Base-by-base conservation (phyloP, 2,888 invertebrate genomes). In the Lymantria monacha region DNA sequence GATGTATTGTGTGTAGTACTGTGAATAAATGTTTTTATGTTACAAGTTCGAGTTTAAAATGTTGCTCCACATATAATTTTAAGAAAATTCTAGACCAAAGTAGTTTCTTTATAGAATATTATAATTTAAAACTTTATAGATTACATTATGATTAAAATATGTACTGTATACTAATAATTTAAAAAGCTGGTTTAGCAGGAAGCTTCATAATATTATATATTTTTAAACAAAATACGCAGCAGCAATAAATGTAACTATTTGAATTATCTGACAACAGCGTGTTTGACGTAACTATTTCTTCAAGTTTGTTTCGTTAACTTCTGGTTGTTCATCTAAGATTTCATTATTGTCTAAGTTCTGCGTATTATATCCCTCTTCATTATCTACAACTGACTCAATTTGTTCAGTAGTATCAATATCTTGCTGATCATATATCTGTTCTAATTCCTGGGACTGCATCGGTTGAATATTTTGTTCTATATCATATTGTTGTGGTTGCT, bases 301-400 rank as follows among this genome's bases (percentile, higher is more conserved):
- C 2, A 5, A 3, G 5, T 22, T 22, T 22, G 22, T 22, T 22
- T 22, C 22, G 22, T 22, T 22, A 3, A 5, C 5, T n/a, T 42
- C n/a, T 30, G 11, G 22, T 22, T 2, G 22, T 22, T n/a, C 22
- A 7, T 11, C n/a, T 55, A 42, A 57, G 50, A 57, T 59, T n/a
- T 38, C 38, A 38, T 38, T 12, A 38, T 38, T n/a, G 7, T 41
- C 42, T 46, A 22, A 5, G 22, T 55, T 49, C 31, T 43, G 13
- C 11, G 63, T 60, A 12, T 33, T 44, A 48, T 66, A 76, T 42
- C 74, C 76, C 58, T 81, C 73, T 63, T 83, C 84, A 46, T 49
- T 46, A 57, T 83, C 72, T 41, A 83, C 50, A 48, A 66, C 66
- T 59, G 78, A 61, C 61, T 81, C 74, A 36, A 81, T 61, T 48